These are phyloP conservation scores for Eolophus roseicapilla DNA, from an alignment of 2,113 vertebrate species.

Conservation along the genomic window DNA sequence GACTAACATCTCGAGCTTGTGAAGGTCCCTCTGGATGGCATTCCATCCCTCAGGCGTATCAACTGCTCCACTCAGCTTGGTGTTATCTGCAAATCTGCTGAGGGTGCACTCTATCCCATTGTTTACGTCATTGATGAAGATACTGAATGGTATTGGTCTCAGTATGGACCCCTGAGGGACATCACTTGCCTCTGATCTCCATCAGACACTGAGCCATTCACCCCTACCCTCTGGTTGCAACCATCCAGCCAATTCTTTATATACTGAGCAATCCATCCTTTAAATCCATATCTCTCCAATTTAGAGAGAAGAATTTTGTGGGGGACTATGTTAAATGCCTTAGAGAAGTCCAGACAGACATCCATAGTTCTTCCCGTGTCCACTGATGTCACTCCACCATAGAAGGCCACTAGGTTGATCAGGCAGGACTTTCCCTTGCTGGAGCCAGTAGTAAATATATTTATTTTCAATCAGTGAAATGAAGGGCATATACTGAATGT, in stretches of 20 bases:
- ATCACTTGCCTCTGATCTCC: rapidly evolving
- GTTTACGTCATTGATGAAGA: neutral
- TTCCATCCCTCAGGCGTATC: neutral
- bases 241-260: neutral
- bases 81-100: neutral
- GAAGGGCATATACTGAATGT: neutral
- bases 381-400: neutral
- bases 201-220: rapidly evolving
- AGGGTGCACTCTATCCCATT: neutral
- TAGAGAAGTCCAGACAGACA: neutral
- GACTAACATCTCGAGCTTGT: neutral
- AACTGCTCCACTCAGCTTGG: neutral
- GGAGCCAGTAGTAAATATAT: neutral
- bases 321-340: rapidly evolving
- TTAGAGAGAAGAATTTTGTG: neutral
- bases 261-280: neutral
- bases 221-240: rapidly evolving
- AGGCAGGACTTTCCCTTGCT: neutral
- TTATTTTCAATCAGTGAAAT: neutral
- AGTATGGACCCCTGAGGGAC: rapidly evolving
- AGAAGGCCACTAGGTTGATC: neutral
- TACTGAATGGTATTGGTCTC: neutral
- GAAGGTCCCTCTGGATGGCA: neutral
- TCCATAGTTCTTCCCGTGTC: neutral
- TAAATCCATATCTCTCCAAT: neutral